Conservation (phyloP, 2,797 vertebrate genomes). For the Tokudaia tokunoshimensis region DNA sequence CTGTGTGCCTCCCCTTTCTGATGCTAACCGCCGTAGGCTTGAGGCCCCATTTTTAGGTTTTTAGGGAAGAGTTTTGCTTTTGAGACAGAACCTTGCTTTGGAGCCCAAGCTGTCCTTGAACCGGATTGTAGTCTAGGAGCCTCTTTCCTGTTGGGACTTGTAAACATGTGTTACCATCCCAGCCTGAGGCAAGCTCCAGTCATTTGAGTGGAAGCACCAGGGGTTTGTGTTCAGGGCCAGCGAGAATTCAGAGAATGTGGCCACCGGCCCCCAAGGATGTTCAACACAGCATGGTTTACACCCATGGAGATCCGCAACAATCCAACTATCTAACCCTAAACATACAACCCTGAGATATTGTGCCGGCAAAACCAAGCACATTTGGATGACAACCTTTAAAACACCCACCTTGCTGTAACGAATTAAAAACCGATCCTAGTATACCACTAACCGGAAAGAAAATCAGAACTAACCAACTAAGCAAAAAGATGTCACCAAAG, state of each 20-base stretch:
- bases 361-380: neutral
- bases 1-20: neutral
- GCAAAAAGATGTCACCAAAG: neutral
- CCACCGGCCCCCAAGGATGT: neutral
- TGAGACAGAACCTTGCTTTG: neutral
- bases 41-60: neutral
- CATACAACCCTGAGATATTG: neutral
- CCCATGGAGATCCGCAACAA: neutral
- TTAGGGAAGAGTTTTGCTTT: neutral
- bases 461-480: neutral
- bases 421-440: neutral
- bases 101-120: neutral
- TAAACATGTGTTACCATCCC: neutral
- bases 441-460: neutral
- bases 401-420: neutral
- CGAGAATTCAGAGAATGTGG: slow-evolving; percentile 29
- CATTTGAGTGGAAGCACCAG: neutral
- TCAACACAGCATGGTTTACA: slow-evolving; percentile 9
- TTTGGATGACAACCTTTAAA: neutral
- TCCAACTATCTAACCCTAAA: neutral
- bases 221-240: slow-evolving; percentile 30
- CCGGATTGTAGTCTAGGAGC: neutral
- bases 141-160: neutral
- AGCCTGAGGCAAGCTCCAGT: neutral
- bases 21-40: neutral